These are phyloP conservation scores for Sinopyrophorus schimmeli DNA, from an alignment of 2,888 invertebrate genomes.

Conservation along the genomic window DNA sequence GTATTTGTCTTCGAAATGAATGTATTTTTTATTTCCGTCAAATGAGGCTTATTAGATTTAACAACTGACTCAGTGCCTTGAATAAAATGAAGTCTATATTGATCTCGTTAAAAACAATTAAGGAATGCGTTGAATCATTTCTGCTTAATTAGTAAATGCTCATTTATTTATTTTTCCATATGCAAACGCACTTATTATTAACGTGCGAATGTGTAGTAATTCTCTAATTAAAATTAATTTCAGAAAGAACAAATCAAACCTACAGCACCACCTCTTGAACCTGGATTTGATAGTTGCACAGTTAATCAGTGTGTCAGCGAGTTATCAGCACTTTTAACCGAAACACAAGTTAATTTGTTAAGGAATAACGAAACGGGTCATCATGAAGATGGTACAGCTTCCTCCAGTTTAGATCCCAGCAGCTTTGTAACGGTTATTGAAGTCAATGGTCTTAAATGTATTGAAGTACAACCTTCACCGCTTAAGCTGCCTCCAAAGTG, in stretches of 20 bases:
- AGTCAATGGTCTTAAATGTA: constrained; percentile 76
- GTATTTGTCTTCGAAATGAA: no score
- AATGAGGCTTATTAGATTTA: no score
- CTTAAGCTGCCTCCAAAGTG: constrained; percentile 30
- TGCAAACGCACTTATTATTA: no score
- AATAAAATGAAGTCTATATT: no score
- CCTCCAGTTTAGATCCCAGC: constrained; percentile 56
- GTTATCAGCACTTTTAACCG: constrained; percentile 57
- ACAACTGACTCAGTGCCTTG: no score
- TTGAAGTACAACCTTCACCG: constrained; percentile 26
- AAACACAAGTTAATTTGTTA: constrained; percentile 15
- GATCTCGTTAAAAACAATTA: no score
- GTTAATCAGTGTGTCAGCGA: constrained; percentile 74
- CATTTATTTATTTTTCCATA: no score
- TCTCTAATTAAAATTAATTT: constrained; percentile 3
- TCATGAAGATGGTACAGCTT: constrained; percentile 8
- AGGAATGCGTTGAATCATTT: no score
- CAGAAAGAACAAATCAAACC: constrained; percentile 26
- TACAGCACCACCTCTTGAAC: constrained; percentile 39
- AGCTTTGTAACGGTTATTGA: constrained; percentile 88
- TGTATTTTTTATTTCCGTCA: no score
- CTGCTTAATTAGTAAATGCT: no score
- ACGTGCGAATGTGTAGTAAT: no score
- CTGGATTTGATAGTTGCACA: constrained; percentile 46
- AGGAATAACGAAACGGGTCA: constrained; percentile 5